Percentiles rank a stretch among this genome's conserved stretches.
phyloP scores from a whole-genome alignment of 2,797 vertebrate genomes.

The Pogoniulus pusillus region DNA sequence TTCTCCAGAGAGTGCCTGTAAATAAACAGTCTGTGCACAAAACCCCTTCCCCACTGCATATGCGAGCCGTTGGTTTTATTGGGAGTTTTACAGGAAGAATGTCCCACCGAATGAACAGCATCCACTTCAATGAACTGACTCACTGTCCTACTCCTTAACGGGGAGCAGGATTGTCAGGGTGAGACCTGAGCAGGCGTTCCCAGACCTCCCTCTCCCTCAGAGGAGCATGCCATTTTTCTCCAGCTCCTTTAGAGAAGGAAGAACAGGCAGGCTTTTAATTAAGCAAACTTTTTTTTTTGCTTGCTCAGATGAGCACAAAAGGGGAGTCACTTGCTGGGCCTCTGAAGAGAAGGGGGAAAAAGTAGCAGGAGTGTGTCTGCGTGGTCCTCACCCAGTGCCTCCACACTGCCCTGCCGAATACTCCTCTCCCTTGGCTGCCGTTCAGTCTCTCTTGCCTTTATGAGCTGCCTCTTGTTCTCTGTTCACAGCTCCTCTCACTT shows the following conservation, averaged over 20 bases:
- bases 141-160: conserved; percentile 60
- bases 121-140: conserved; percentile 67
- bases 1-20: conserved; percentile 7
- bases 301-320: conserved; percentile 65
- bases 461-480: conserved; percentile 72
- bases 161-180: conserved; percentile 49
- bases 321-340: conserved; percentile 50
- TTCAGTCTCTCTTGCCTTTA: conserved; percentile 75
- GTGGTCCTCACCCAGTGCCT: conserved; percentile 39
- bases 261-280: conserved; percentile 69
- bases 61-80: conserved; percentile 29
- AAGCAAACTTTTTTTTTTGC: conserved; percentile 58
- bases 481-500: conserved; percentile 58
- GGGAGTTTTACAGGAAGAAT: conserved; percentile 62
- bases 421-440: conserved; percentile 72
- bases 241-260: conserved; percentile 12
- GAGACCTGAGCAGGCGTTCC: conserved; percentile 50
- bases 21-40: conserved; percentile 49
- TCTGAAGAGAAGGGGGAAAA: background rate
- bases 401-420: conserved; percentile 37
- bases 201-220: conserved; percentile 60
- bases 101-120: conserved; percentile 58
- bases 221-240: conserved; percentile 41
- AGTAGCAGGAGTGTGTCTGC: conserved; percentile 45
- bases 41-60: background rate